Evolutionary conservation across 2,888 invertebrate genomes (phyloP).

Genomic region (Sesamia inferens): DNA sequence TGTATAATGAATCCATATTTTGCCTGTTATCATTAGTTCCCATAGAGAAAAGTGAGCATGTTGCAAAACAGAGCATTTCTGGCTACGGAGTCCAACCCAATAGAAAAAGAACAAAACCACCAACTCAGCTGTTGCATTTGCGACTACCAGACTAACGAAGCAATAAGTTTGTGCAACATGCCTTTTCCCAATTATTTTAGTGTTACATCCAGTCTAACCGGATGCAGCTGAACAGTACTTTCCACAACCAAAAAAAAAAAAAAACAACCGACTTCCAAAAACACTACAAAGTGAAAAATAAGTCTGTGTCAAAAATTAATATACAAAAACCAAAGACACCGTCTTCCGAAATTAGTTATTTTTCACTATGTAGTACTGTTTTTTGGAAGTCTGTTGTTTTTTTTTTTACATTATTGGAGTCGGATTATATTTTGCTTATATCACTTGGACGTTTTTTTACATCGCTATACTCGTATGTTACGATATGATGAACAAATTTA

Average conservation of each 20-base stretch:
- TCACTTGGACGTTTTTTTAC: background rate
- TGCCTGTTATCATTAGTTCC: background rate
- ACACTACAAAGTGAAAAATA: too few relatives aligned
- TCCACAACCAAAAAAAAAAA: too few relatives aligned
- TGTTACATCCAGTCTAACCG: too few relatives aligned
- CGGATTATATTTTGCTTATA: background rate
- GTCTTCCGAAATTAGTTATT: too few relatives aligned
- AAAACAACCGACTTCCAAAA: too few relatives aligned
- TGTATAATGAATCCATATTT: background rate
- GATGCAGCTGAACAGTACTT: too few relatives aligned
- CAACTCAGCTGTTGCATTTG: background rate
- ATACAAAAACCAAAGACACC: too few relatives aligned
- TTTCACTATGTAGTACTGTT: too few relatives aligned
- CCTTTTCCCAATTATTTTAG: too few relatives aligned
- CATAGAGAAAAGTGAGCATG: background rate
- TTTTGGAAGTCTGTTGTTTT: too few relatives aligned
- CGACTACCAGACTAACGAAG: background rate
- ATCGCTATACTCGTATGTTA: background rate
- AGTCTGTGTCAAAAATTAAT: too few relatives aligned
- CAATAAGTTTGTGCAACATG: background rate
- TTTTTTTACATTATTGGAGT: background rate
- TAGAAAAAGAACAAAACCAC: background rate
- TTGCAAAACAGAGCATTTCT: background rate
- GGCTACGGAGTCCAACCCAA: background rate
- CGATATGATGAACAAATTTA: background rate